Conservation (phyloP, 2,797 vertebrate genomes). For the Rhincodon typus region DNA sequence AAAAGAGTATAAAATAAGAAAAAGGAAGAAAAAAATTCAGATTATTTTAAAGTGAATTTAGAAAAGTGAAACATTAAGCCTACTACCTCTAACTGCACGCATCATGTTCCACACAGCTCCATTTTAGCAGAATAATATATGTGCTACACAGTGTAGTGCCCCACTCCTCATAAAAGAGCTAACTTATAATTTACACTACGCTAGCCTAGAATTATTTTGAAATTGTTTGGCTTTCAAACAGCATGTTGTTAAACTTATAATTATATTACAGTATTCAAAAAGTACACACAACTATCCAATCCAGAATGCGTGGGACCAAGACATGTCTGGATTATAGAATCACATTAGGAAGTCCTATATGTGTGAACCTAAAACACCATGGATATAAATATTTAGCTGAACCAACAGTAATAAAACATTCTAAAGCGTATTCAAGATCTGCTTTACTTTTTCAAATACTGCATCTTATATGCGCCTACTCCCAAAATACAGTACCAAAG, state of each 20-base stretch:
- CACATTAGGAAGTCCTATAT: too few relatives aligned
- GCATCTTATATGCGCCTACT: too few relatives aligned
- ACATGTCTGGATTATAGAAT: too few relatives aligned
- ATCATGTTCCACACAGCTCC: not conserved
- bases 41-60: too few relatives aligned
- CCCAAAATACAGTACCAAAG: too few relatives aligned
- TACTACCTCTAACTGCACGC: not conserved
- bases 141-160: not conserved
- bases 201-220: not conserved
- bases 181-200: not conserved
- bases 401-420: too few relatives aligned
- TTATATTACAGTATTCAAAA: not conserved
- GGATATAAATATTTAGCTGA: too few relatives aligned
- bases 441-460: too few relatives aligned
- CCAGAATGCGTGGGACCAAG: too few relatives aligned
- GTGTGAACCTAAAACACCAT: too few relatives aligned
- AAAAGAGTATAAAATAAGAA: not conserved
- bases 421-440: too few relatives aligned
- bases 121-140: not conserved
- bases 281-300: not conserved
- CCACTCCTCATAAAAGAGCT: not conserved
- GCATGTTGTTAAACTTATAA: not conserved
- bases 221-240: not conserved
- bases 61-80: not conserved
- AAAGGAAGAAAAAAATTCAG: not conserved